A percentile compares a stretch with the other conserved stretches of the same genome.
phyloP scores from a whole-genome alignment of 2,797 vertebrate genomes.

The Oreortyx pictus region DNA sequence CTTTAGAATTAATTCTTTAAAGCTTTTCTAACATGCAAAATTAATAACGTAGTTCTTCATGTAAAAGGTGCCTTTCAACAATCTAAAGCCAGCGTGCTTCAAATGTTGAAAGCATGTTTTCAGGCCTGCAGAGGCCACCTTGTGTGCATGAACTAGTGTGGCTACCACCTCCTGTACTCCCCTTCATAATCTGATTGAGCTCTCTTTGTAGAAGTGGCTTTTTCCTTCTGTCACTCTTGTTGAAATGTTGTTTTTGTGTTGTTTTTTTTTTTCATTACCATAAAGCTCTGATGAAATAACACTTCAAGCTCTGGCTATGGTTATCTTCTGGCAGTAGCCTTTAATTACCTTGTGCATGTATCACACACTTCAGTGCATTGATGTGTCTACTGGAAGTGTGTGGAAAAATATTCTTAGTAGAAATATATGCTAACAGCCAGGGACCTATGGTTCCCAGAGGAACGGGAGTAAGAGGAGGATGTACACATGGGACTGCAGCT shows the following conservation, averaged over 20 bases:
- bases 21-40: not conserved
- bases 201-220: not conserved
- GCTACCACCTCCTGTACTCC: not conserved
- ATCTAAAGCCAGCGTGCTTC: not conserved
- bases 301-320: no score
- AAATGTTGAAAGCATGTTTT: not conserved
- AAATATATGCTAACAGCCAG: not conserved
- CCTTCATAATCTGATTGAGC: not conserved
- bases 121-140: not conserved
- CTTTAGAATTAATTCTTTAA: not conserved
- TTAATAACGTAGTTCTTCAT: not conserved
- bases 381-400: not conserved
- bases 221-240: not conserved
- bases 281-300: not conserved
- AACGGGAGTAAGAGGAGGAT: not conserved
- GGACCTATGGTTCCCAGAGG: not conserved
- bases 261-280: not conserved
- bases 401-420: not conserved
- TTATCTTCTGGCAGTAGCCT: slow-evolving; percentile 12
- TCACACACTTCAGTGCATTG: not conserved
- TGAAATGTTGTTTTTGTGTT: not conserved
- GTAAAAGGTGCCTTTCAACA: slow-evolving; percentile 12
- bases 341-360: not conserved
- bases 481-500: not conserved
- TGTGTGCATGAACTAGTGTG: not conserved